Conservation (phyloP, 1,140 invertebrate genomes). For the Brachystomella parvula region DNA sequence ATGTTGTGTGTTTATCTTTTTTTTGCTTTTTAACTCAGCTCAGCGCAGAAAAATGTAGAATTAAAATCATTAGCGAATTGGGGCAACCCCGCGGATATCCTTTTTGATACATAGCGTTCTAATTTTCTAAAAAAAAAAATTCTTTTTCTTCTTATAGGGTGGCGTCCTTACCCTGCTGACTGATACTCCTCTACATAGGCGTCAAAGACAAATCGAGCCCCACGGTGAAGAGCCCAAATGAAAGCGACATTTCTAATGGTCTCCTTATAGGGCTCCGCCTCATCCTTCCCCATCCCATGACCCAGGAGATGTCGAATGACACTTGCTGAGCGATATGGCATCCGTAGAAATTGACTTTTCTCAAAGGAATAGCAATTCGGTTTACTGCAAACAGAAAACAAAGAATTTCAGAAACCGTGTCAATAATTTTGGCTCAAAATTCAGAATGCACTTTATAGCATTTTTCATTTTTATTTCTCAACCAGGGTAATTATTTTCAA, state of each 20-base stretch:
- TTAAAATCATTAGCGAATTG: too few relatives aligned
- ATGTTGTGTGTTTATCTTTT: too few relatives aligned
- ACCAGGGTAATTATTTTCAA: neutral
- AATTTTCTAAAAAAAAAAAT: too few relatives aligned
- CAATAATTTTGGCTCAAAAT: neutral
- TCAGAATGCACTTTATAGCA: neutral
- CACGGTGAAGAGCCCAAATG: slow-evolving; percentile 36
- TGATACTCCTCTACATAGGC: slow-evolving; percentile 37
- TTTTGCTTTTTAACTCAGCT: too few relatives aligned
- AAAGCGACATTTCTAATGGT: slow-evolving; percentile 33
- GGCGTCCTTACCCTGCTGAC: slow-evolving; percentile 33
- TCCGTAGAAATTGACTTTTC: slow-evolving; percentile 29
- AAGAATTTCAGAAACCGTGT: neutral
- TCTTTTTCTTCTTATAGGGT: neutral
- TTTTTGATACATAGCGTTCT: too few relatives aligned
- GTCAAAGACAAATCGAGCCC: slow-evolving; percentile 36
- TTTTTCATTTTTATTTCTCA: neutral
- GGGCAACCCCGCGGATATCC: too few relatives aligned
- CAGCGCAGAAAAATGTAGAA: too few relatives aligned
- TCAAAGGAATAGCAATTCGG: slow-evolving; percentile 34
- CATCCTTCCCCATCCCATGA: slow-evolving; percentile 14
- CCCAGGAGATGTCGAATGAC: slow-evolving; percentile 30
- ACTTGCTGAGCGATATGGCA: slow-evolving; percentile 30
- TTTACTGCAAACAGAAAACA: slow-evolving; percentile 19
- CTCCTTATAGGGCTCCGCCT: slow-evolving; percentile 30